Base-by-base conservation (phyloP, 2,888 invertebrate species). In the Metacarcinus magister region DNA sequence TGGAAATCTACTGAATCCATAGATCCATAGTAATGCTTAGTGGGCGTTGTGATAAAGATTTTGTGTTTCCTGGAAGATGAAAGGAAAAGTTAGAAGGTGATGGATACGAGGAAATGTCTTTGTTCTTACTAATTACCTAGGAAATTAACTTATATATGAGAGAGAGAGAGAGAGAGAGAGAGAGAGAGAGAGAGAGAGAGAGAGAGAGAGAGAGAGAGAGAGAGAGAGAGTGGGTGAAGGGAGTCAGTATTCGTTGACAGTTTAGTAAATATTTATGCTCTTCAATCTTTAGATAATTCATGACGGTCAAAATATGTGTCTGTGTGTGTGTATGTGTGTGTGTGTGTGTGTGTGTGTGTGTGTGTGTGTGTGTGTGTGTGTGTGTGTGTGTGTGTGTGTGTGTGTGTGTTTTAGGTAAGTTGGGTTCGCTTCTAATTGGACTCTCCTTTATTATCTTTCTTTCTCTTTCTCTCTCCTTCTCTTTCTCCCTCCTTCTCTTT, bases 301-400 rank as follows among this genome's bases (percentile, higher is more conserved):
- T 2, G 16, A 16, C 5, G 8, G 2, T 10, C 7, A 16, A 10
- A 60, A 28, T 75, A 3, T 75, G n/a, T 75, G 75, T 75, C 28
- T 60, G 60, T 60, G 60, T 60, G 60, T 60, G 60, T 28, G 75
- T 75, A 28, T 75, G 75, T 75, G 75, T 75, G 75, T 75, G 75
- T 75, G 75, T 75, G 75, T 75, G 75, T 75, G 75, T 75, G n/a
- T 54, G 75, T 75, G 28, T 75, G 75, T n/a, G n/a, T 75, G 2
- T 2, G 28, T 75, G 75, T 60, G 8, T 60, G 8, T 75, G 28
- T 75, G 28, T 75, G 2, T 75, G 28, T 75, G 28, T 75, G 28
- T 75, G 28, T 75, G 28, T 75, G 5, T 75, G 2, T 75, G 28
- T 75, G 28, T 75, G 28, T 75, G 28, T 75, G 28, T n/a, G 28